Percentiles rank a stretch among this genome's conserved stretches.
phyloP scores from a whole-genome alignment of 2,113 vertebrate genomes.

The Varanus komodoensis region DNA sequence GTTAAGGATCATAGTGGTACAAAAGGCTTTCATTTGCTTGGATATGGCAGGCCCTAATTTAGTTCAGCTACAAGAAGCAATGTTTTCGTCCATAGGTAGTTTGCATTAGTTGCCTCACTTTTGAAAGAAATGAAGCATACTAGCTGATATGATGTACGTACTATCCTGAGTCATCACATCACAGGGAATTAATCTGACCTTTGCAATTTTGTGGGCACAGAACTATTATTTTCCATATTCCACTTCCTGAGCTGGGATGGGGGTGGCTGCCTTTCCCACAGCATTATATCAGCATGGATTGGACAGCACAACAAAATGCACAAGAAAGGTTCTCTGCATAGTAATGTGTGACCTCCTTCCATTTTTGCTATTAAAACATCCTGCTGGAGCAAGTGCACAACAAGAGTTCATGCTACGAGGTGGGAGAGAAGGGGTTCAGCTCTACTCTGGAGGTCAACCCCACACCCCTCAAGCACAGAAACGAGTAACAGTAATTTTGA shows the following conservation, averaged over 20 bases:
- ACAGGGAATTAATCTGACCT: conserved; percentile 5
- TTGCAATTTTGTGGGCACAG: conserved; percentile 4
- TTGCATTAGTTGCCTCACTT: not conserved
- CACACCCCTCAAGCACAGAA: not conserved
- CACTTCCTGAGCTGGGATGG: not conserved
- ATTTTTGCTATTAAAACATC: not conserved
- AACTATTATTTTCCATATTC: conserved; percentile 1
- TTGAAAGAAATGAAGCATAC: not conserved
- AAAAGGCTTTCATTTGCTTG: no score
- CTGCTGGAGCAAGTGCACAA: not conserved
- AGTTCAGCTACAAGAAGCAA: not conserved
- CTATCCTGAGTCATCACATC: conserved; percentile 1
- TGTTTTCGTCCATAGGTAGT: not conserved
- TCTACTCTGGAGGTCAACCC: not conserved
- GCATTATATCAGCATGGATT: not conserved
- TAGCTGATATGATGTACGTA: not conserved
- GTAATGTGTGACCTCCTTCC: not conserved
- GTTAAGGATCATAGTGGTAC: not conserved
- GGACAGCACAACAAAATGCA: not conserved
- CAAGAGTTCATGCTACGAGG: not conserved
- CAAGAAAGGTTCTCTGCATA: not conserved
- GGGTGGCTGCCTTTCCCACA: not conserved
- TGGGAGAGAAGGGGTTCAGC: not conserved
- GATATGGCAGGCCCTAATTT: not conserved
- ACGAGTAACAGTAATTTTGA: not conserved